A percentile compares a stretch with the other conserved stretches of the same genome.
Conservation (phyloP, 2,113 vertebrate genomes). For the Argyrosomus japonicus region DNA sequence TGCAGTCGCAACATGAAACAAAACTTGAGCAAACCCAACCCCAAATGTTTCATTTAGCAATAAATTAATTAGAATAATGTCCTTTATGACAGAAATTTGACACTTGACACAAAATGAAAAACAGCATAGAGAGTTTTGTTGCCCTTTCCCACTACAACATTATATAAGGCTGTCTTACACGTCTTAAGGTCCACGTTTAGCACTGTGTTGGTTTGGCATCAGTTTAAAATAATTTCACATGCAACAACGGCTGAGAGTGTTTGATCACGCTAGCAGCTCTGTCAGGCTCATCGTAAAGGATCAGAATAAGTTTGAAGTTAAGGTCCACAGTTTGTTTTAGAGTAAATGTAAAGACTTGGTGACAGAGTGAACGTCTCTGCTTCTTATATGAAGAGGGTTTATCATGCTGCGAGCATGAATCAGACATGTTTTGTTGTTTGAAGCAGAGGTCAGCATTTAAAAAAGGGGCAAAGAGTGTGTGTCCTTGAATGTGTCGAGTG, state of each 20-base stretch:
- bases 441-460: too few relatives aligned
- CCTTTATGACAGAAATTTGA: background rate
- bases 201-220: background rate
- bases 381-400: background rate
- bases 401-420: background rate
- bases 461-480: too few relatives aligned
- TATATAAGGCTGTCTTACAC: background rate
- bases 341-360: background rate
- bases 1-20: constrained; percentile 18
- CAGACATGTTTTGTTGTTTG: too few relatives aligned
- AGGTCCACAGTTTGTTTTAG: background rate
- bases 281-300: background rate
- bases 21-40: constrained; percentile 4
- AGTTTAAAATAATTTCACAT: background rate
- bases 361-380: background rate
- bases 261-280: background rate
- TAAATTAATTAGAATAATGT: constrained; percentile 24
- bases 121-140: constrained; percentile 8
- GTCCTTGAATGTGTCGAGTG: too few relatives aligned
- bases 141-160: background rate
- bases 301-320: background rate
- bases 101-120: background rate
- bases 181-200: background rate
- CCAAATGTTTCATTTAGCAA: background rate
- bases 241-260: background rate